A percentile compares a stretch with the other conserved stretches of the same genome.
phyloP scores from a whole-genome alignment of 2,113 vertebrate genomes.

The Cryptomyrus ogoouensis region DNA sequence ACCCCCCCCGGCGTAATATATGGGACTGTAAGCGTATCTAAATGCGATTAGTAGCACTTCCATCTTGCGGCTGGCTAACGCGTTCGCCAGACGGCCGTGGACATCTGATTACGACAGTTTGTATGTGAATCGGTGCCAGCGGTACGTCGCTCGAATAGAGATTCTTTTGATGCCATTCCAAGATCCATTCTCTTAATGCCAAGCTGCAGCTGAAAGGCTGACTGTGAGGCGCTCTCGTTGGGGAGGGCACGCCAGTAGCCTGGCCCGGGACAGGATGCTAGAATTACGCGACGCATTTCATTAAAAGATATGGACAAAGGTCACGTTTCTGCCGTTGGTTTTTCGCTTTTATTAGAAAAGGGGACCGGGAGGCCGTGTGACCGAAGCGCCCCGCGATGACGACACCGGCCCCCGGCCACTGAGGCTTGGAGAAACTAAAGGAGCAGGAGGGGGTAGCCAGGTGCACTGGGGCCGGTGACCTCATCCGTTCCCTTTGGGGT shows the following conservation, averaged over 20 bases:
- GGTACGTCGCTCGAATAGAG: not conserved
- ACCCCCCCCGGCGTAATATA: not conserved
- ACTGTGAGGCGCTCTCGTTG: not conserved
- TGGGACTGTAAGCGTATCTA: slow-evolving; percentile 10
- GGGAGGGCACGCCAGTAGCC: not conserved
- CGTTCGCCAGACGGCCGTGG: slow-evolving; percentile 7
- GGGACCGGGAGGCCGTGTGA: not conserved
- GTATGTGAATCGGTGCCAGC: slow-evolving; percentile 5
- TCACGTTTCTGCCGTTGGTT: not conserved
- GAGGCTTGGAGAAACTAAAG: not conserved
- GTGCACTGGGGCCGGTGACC: not conserved
- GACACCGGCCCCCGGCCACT: not conserved
- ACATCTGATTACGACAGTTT: slow-evolving; percentile 19
- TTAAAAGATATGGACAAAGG: not conserved
- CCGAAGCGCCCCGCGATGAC: not conserved
- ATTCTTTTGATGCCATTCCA: slow-evolving; percentile 6
- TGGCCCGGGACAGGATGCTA: not conserved
- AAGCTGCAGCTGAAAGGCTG: not conserved
- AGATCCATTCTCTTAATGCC: not conserved
- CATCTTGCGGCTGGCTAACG: slow-evolving; percentile 2
- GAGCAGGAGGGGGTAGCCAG: not conserved
- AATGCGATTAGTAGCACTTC: not conserved
- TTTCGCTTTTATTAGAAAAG: not conserved
- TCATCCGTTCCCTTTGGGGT: not conserved
- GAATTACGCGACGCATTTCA: not conserved